These are phyloP conservation scores for Trichopoda pennipes DNA, from an alignment of 2,888 invertebrate genomes.

Conservation along the genomic window DNA sequence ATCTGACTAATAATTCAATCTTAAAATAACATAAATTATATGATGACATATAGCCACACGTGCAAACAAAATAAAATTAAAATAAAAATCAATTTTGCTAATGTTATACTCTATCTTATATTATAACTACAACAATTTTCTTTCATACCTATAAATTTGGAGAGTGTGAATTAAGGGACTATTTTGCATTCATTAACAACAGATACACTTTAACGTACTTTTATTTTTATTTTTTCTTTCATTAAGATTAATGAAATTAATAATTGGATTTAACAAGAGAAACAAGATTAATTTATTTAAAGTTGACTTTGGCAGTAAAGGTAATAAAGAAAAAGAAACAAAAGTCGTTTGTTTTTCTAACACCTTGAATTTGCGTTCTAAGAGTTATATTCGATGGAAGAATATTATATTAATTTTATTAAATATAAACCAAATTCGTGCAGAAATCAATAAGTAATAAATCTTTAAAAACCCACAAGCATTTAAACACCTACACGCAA, in stretches of 20 bases:
- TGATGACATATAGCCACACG: slow-evolving; percentile 12
- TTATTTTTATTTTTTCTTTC: background rate
- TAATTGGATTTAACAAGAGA: background rate
- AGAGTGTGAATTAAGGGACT: slow-evolving; percentile 28
- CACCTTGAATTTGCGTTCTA: slow-evolving; percentile 2
- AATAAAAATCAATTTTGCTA: slow-evolving; percentile 55
- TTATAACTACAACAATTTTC: background rate
- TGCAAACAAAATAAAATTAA: slow-evolving; percentile 18
- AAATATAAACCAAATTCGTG: slow-evolving; percentile 40
- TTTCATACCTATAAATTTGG: background rate
- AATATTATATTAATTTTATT: slow-evolving; percentile 40
- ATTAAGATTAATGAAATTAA: slow-evolving; percentile 30
- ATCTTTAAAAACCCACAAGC: slow-evolving; percentile 2
- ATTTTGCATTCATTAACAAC: slow-evolving; percentile 53
- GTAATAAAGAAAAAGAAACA: background rate
- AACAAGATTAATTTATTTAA: slow-evolving; percentile 32
- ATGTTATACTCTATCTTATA: slow-evolving; percentile 7
- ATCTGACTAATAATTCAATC: slow-evolving; percentile 64
- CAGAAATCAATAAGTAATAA: slow-evolving; percentile 42
- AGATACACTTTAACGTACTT: background rate
- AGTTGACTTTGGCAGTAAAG: background rate
- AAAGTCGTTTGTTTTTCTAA: slow-evolving; percentile 14
- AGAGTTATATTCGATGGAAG: background rate
- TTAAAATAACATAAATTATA: slow-evolving; percentile 62
- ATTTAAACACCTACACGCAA: background rate